Percentiles rank a stretch among this genome's conserved stretches.
Evolutionary conservation across 2,888 invertebrate genomes (phyloP).

Genomic region (Nineta flava): DNA sequence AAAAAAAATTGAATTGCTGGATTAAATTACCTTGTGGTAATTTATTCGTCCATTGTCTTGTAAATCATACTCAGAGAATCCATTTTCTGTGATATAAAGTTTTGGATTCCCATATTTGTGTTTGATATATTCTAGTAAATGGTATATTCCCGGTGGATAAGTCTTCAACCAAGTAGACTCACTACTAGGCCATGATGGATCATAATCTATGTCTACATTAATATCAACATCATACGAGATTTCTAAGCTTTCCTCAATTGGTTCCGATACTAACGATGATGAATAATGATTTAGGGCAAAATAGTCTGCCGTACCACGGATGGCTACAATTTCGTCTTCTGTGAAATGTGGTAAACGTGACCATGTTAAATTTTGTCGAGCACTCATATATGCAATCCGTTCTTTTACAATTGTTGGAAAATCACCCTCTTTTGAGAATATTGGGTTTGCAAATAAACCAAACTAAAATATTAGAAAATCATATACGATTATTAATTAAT

Average conservation of each 20-base stretch:
- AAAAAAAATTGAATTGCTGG: background rate
- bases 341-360: slow-evolving; percentile 32
- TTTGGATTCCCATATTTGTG: slow-evolving; percentile 5
- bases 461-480: slow-evolving; percentile 20
- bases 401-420: slow-evolving; percentile 34
- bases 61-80: slow-evolving; percentile 2
- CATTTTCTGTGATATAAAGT: slow-evolving; percentile 10
- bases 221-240: background rate
- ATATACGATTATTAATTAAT: background rate
- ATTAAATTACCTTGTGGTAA: slow-evolving; percentile 8
- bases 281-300: slow-evolving; percentile 50
- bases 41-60: slow-evolving; percentile 10
- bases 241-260: background rate
- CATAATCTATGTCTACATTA: background rate
- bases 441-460: slow-evolving; percentile 31
- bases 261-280: background rate
- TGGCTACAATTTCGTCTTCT: slow-evolving; percentile 24
- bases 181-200: background rate
- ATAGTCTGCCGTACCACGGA: slow-evolving; percentile 40
- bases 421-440: slow-evolving; percentile 29
- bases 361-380: slow-evolving; percentile 23
- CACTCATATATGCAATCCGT: slow-evolving; percentile 27
- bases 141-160: slow-evolving; percentile 6
- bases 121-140: slow-evolving; percentile 7
- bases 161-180: background rate